Conservation (phyloP, 1,140 invertebrate genomes). For the Tetragonula clypearis region DNA sequence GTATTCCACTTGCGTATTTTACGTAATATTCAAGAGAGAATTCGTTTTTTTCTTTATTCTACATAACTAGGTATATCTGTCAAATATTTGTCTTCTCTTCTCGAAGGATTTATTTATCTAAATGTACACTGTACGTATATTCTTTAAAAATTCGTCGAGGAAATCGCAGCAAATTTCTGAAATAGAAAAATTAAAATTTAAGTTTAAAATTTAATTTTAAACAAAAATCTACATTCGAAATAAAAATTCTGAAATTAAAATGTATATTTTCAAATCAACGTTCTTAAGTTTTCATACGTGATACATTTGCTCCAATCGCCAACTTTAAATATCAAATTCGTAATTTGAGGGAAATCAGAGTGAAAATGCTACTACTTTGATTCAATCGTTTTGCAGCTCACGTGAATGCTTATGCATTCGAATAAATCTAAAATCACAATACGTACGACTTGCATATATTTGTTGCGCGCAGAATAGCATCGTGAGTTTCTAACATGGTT, state of each 20-base stretch:
- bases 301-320: neutral
- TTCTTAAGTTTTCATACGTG: neutral
- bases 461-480: slow-evolving; percentile 15
- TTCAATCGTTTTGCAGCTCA: slow-evolving; percentile 26
- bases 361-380: slow-evolving; percentile 11
- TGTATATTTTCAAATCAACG: neutral
- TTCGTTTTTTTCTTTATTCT: neutral
- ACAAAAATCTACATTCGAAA: too few relatives aligned
- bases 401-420: slow-evolving; percentile 13
- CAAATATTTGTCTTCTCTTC: neutral
- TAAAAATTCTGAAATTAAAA: neutral
- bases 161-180: neutral
- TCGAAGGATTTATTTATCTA: neutral
- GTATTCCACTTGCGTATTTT: slow-evolving; percentile 11
- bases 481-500: slow-evolving; percentile 36
- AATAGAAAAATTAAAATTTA: neutral
- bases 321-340: neutral
- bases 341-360: neutral
- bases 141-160: neutral
- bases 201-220: neutral
- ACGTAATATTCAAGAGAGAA: neutral
- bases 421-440: slow-evolving; percentile 44
- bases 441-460: neutral
- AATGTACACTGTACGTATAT: neutral
- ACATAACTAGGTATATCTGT: neutral